Evolutionary conservation across 2,113 vertebrate species (phyloP), one percentile per base, ranked within the genome.

Genomic region (Aix galericulata): DNA sequence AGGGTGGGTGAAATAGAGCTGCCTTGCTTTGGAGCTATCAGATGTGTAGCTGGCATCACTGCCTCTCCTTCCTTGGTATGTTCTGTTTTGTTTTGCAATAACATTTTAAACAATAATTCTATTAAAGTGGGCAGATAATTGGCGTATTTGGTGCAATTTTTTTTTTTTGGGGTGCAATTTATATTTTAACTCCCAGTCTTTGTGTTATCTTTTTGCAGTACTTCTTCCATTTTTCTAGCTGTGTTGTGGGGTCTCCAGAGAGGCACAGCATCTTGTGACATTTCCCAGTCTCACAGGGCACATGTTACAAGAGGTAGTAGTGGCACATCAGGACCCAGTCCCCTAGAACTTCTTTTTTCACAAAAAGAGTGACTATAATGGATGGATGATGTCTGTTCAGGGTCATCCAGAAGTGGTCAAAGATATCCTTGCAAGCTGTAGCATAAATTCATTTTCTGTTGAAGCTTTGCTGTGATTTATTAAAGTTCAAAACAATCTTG

Each of bases 271-370:
- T 46, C 22, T 16, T 78, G 2, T 1, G 55, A 0, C 75, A 7
- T 69, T 85, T 80, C n/a, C 12, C 38, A 74, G 17, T 48, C 27
- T 59, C 42, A 17, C 7, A 34, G 85, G 78, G 63, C 5, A 20
- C 1, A 23, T 12, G 17, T 20, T 23, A 42, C 17, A 26, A 2
- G 21, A 40, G 18, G 22, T 29, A 69, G 53, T 6, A 0, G 0
- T 69, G 55, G 10, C 55, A 20, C 13, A 9, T 50, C 34, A 62
- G 17, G 53, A 34, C 9, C 27, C 50, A 50, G 32, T 52, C 81
- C 23, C 27, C 44, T 67, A 38, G 59, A 60, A 7, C 8, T 34
- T 72, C 2, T 48, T 48, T 21, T 21, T 79, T 59, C 29, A 55
- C 9, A 26, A 27, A 21, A 27, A 44, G 21, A 11, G 26, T 20